Evolutionary conservation across 64 coral and sea anemone species (phyloP).

Genomic region (Porites australiensis): DNA sequence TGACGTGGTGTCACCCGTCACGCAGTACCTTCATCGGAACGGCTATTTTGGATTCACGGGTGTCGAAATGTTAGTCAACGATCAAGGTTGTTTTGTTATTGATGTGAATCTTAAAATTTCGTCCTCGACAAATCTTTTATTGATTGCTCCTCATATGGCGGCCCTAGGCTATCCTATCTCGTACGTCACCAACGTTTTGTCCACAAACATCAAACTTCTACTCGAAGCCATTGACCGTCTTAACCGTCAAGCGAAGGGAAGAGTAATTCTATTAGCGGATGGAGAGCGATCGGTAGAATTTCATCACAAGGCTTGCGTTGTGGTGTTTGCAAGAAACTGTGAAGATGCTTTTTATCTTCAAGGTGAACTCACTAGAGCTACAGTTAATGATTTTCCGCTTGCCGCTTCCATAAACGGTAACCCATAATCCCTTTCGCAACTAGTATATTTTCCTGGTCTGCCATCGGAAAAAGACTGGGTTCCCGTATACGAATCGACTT

Average conservation of each 20-base stretch:
- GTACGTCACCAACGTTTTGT: slow-evolving; percentile 55
- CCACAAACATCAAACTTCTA: slow-evolving; percentile 41
- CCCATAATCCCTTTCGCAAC: neutral
- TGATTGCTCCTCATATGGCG: slow-evolving; percentile 88
- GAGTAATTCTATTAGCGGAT: slow-evolving; percentile 61
- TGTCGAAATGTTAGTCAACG: slow-evolving; percentile 81
- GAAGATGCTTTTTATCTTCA: slow-evolving; percentile 58
- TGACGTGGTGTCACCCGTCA: slow-evolving; percentile 64
- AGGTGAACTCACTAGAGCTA: slow-evolving; percentile 27
- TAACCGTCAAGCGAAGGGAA: slow-evolving; percentile 62
- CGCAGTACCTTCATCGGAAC: slow-evolving; percentile 87
- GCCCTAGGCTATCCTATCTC: slow-evolving; percentile 66
- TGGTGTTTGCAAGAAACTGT: slow-evolving; percentile 70
- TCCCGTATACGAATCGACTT: too few relatives aligned
- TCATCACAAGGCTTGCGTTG: slow-evolving; percentile 61
- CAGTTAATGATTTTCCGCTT: neutral
- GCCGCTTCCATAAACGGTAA: too few relatives aligned
- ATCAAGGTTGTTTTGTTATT: slow-evolving; percentile 69
- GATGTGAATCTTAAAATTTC: slow-evolving; percentile 88
- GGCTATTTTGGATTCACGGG: slow-evolving; percentile 90
- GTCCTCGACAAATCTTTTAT: slow-evolving; percentile 71
- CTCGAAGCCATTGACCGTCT: slow-evolving; percentile 64
- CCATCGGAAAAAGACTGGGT: too few relatives aligned
- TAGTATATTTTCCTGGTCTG: neutral
- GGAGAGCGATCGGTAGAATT: slow-evolving; percentile 50